A percentile compares a stretch with the other conserved stretches of the same genome.
phyloP scores from a whole-genome alignment of 2,113 vertebrate genomes.

The Petromus typicus region DNA sequence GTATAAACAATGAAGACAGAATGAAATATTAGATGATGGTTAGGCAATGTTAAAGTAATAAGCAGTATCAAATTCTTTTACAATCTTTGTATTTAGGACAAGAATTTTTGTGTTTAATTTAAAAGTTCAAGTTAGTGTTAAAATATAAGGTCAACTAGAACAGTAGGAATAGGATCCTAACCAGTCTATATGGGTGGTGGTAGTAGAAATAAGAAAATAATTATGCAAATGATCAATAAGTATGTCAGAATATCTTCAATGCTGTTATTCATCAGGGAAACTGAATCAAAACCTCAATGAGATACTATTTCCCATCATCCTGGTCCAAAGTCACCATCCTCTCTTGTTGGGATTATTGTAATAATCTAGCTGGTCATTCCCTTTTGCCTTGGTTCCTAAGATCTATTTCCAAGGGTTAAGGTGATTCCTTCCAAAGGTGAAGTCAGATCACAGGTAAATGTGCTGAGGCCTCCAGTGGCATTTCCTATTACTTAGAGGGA shows the following conservation, averaged over 20 bases:
- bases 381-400: background rate
- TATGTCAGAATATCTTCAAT: background rate
- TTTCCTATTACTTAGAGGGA: background rate
- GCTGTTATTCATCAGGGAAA: background rate
- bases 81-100: background rate
- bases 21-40: background rate
- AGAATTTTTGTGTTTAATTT: background rate
- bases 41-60: background rate
- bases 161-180: background rate
- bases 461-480: background rate
- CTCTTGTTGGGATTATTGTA: background rate
- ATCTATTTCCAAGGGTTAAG: background rate
- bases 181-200: background rate
- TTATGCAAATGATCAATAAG: background rate
- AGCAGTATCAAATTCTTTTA: background rate
- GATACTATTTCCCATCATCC: background rate
- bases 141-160: background rate
- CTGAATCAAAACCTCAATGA: background rate
- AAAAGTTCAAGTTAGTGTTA: background rate
- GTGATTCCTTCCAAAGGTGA: background rate
- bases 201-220: background rate
- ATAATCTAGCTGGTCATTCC: background rate
- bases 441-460: background rate
- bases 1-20: background rate
- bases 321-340: background rate